Evolutionary conservation across 53 echinoderm and acorn worm species (phyloP), one percentile per base, ranked within the genome.

Genomic region (Temnopleurus reevesii): DNA sequence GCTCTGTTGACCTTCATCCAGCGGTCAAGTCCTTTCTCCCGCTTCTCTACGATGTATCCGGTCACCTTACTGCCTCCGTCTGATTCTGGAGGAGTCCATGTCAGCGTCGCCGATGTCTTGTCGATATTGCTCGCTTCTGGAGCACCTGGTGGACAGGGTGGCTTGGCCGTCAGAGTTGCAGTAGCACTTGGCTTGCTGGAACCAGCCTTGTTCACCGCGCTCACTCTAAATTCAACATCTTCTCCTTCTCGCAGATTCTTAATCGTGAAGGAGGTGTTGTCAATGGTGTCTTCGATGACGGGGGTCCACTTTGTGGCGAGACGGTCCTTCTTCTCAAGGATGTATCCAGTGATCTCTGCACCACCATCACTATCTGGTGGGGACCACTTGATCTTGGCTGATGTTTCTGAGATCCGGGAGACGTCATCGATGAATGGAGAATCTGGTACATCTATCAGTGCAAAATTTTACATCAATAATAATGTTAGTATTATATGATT

Each of bases 271-370:
- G 81, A 90, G 15, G 96, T 93, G 61, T 92, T 92, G 64, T 89
- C 83, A 53, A 94, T 81, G 38, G 87, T 77, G 59, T 86, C 83
- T 31, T 81, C 46, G 55, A 91, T 92, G 83, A 93, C 94, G 54
- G 91, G 90, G 10, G 90, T 79, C 99, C 94, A 96, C 8, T 92
- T 89, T 0, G 92, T 64, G 7, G 93, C 76, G 29, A 92, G 93
- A 53, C 89, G 93, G 58, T 99, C 99, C 86, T 94, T 96, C 93
- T 96, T 99, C 82, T 99, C 99, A 1, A 99, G 64, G 71, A 99
- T 76, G 91, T 99, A 99, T 9, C 99, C 99, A 0, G 82, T 84
- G 84, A 99, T 94, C 28, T 92, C 92, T 43, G 95, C 85, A 36
- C 99, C 99, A 47, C 99, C 99, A 59, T 99, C 96, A 53, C 81